Base-by-base conservation (phyloP, 2,113 vertebrate species). In the Actenoides hombroni region DNA sequence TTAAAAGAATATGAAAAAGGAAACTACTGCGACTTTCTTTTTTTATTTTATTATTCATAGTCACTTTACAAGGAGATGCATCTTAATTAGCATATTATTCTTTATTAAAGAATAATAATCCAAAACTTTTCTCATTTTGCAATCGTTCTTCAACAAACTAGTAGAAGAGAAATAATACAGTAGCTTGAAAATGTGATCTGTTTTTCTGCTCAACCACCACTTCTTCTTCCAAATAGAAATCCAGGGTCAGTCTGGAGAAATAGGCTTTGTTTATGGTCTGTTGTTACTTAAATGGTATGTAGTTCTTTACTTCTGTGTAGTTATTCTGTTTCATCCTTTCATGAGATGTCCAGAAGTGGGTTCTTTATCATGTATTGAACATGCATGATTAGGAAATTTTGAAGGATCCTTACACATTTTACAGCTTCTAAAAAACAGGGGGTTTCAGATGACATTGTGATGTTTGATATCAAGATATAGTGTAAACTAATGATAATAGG, bases 401-500 rank as follows among this genome's bases (percentile, higher is more conserved):
- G 26, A 61, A 83, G n/a, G 3, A 5, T 74, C 13, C n/a, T 77
- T 86, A n/a, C 3, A 4, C 0, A 0, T 70, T 67, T 81, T 73
- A 6, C 33, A 90, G 13, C 37, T 83, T 81, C 59, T 84, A 59
- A 48, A 70, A 28, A 6, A 11, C 16, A 35, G 13, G 3, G 9
- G 11, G 3, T 28, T 92, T 87, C 29, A 79, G 49, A 13, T 69
- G 26, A 37, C 1, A 1, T 39, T 65, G 23, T 16, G 13, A 33
- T 91, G 29, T 77, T 86, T 57, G 6, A 7, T 73, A 6, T 39
- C 39, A 71, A 89, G 53, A n/a, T 82, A 40, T 0, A 54, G n/a
- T 33, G 10, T 49, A 48, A 94, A 39, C 3, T 67, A 80, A 77
- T 54, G 59, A 14, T 39, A 56, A 14, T 39, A 56, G 9, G 19